Conservation (phyloP, 2,888 invertebrate genomes). For the Micoletzkya japonica region DNA sequence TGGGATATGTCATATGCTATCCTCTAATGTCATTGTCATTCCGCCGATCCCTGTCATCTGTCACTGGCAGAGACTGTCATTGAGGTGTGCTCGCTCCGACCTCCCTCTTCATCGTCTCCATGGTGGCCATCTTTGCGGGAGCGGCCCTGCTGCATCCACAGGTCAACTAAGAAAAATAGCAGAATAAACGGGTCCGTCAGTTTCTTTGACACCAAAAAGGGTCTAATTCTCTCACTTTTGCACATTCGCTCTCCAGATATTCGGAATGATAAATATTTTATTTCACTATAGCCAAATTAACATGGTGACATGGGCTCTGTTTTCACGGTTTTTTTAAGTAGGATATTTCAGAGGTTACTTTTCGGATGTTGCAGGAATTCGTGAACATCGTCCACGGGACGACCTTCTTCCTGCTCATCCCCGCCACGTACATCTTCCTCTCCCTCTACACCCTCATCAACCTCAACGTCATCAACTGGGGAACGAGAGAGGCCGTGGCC, state of each 20-base stretch:
- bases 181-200: too few relatives aligned
- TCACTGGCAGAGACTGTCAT: constrained; percentile 30
- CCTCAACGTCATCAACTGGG: constrained; percentile 90
- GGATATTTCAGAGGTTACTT: too few relatives aligned
- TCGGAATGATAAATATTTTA: background rate
- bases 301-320: background rate
- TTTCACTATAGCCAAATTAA: background rate
- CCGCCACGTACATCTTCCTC: constrained; percentile 89
- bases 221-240: too few relatives aligned
- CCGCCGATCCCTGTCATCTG: too few relatives aligned
- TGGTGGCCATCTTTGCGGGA: constrained; percentile 72
- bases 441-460: constrained; percentile 90
- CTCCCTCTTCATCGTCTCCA: constrained; percentile 80
- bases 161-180: constrained; percentile 2
- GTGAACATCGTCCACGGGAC: constrained; percentile 66
- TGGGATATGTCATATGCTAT: background rate
- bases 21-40: background rate
- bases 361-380: constrained; percentile 50
- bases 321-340: background rate
- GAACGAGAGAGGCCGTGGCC: constrained; percentile 78
- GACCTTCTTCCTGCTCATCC: constrained; percentile 86
- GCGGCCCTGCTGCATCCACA: constrained; percentile 76
- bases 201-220: too few relatives aligned
- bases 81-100: constrained; percentile 77
- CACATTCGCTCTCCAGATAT: background rate